These are phyloP conservation scores for Linnaemya tessellans DNA, from an alignment of 2,888 invertebrate species.

Conservation along the genomic window DNA sequence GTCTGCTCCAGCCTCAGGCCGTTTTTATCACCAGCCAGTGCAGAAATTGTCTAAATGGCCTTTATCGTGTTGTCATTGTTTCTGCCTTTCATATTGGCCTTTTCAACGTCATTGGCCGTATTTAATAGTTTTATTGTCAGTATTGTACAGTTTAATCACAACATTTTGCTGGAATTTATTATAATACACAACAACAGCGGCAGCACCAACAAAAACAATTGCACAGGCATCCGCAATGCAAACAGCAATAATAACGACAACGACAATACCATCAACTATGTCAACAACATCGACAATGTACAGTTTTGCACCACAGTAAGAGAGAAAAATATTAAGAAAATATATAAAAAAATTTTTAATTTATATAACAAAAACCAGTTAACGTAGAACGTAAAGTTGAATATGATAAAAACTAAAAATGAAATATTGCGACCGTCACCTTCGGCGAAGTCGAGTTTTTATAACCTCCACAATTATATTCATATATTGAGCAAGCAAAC, in stretches of 20 bases:
- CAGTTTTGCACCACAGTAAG: conserved; percentile 62
- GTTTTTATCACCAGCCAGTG: conserved; percentile 54
- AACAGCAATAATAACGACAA: conserved; percentile 54
- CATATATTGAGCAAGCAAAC: too few species aligned
- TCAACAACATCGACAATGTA: conserved; percentile 61
- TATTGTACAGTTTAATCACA: conserved; percentile 77
- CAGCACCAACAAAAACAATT: conserved; percentile 6
- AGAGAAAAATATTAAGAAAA: conserved; percentile 1
- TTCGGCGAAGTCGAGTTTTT: conserved; percentile 26
- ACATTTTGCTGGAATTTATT: conserved; percentile 78
- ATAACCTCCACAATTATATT: conserved; percentile 32
- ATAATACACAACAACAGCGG: conserved; percentile 77
- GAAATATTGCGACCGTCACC: conserved; percentile 9
- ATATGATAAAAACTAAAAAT: conserved; percentile 31
- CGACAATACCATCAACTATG: conserved; percentile 55
- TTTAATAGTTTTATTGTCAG: conserved; percentile 78
- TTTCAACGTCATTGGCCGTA: conserved; percentile 70
- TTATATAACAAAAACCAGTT: conserved; percentile 50
- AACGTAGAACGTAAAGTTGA: conserved; percentile 67
- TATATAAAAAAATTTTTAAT: conserved; percentile 26
- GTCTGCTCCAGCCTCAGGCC: conserved; percentile 69
- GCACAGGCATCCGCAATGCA: conserved; percentile 25
- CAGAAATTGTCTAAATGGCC: conserved; percentile 59
- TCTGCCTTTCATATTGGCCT: conserved; percentile 71
- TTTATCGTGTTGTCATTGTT: conserved; percentile 64